Base-by-base conservation (phyloP, 1,140 invertebrate genomes). In the Drosophila melanica region DNA sequence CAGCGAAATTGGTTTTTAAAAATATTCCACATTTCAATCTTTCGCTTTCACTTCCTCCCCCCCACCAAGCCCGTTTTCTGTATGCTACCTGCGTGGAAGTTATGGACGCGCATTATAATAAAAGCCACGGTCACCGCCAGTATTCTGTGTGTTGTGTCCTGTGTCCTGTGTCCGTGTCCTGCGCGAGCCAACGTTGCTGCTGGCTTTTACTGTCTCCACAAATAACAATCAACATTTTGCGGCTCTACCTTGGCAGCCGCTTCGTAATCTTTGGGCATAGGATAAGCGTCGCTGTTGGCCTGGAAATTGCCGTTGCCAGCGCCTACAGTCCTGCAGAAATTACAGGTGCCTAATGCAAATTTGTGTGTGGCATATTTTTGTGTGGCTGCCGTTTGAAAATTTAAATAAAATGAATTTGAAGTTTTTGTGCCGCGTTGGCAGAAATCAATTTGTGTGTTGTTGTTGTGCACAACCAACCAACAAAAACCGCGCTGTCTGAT, bases 1-100 rank as follows among this genome's bases (percentile, higher is more conserved):
- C 84, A 87, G 39, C 82, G 79, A 87, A 87, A 87, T 87, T 87
- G 82, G 82, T 87, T 87, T 87, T 87, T 79, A 87, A 86, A 86
- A 87, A 87, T 87, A 87, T 87, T 87, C 81, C 82, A 87, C 82
- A 87, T 87, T 87, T 87, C 82, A 87, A 87, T 87, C 84, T 87
- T 65, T 73, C 78, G 47, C 73, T 35, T 57, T 54, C 39, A 20
- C 47, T 60, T 14, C 23, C 23, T 35, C 14, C 16, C 23, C 23
- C 42, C 14, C 16, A 0, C 20, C 16, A 0, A n/a, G 10, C 11
- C 58, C 53, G 27, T 10, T 35, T 14, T 14, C 10, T 16, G 48
- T 41, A 42, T 18, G 44, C 69, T 70, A 79, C 79, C 80, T 84
- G 76, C 39, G 18, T 60, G 64, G 59, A 81, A 87, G 75, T 87